Evolutionary conservation across 2,888 invertebrate species (phyloP), one percentile per base, ranked within the genome.

Genomic region (Rhagium mordax): DNA sequence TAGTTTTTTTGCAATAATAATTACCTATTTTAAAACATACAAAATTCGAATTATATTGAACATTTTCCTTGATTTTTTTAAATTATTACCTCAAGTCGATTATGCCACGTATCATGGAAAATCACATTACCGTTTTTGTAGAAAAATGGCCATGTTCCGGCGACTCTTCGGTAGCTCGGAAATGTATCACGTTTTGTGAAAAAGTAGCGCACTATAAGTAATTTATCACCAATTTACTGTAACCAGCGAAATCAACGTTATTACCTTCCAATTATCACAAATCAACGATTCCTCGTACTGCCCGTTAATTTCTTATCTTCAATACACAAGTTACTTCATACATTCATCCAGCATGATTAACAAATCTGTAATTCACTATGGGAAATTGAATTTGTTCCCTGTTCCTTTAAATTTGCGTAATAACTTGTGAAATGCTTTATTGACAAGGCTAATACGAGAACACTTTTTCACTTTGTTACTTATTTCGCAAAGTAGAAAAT

Each of bases 251-350:
- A 61, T 61, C 41, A 61, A 41, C 21, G 47, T 61, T 61, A 61
- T 47, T 18, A n/a, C 33, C 8, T 41, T 21, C 61, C 61, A 47
- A 61, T 61, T 61, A 61, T 61, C 61, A 41, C 47, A 47, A 61
- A 61, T 61, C 61, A 61, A n/a, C 47, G 20, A 47, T 21, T 61
- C 16, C 33, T 41, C 16, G 61, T 41, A 47, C 47, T 41, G 61
- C 29, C 47, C 47, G 47, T 61, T 47, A 61, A 61, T 61, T 21
- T 61, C 59, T 59, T 33, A 59, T 59, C 59, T 59, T 55, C 59
- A 1, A 29, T 16, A 33, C 59, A 59, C 13, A 27, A 59, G 59
- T 61, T 61, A 20, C 24, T 8, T 20, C 24, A 21, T 20, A n/a
- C 21, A 55, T 24, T n/a, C n/a, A n/a, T n/a, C n/a, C 21, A 21